Evolutionary conservation across 2,113 vertebrate genomes (phyloP).

Genomic region (Mugil cephalus): DNA sequence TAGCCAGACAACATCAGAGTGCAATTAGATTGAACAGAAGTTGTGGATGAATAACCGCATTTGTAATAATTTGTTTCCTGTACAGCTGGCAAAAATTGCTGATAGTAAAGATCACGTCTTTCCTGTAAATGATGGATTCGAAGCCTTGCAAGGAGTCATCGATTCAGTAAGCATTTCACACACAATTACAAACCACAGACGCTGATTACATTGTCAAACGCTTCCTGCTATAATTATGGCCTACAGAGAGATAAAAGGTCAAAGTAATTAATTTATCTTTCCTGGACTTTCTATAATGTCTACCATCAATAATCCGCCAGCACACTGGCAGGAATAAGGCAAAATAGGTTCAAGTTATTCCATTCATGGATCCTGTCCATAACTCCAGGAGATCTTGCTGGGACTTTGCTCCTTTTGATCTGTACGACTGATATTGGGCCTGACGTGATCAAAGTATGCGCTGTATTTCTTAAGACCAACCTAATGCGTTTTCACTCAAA

Average conservation of each 20-base stretch:
- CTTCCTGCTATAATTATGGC: not conserved
- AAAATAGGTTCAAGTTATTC: slow-evolving; percentile 34
- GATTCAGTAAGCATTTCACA: slow-evolving; percentile 90
- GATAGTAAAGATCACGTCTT: slow-evolving; percentile 98
- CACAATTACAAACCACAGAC: not conserved
- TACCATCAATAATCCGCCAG: slow-evolving; percentile 9
- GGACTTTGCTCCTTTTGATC: slow-evolving; percentile 56
- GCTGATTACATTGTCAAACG: not conserved
- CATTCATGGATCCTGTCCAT: slow-evolving; percentile 17
- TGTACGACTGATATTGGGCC: slow-evolving; percentile 22
- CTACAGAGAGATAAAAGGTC: not conserved
- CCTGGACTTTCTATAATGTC: slow-evolving; percentile 7
- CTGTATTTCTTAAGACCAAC: slow-evolving; percentile 30
- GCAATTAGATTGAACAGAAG: not conserved
- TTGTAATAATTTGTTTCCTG: slow-evolving; percentile 17
- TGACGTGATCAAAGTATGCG: slow-evolving; percentile 53
- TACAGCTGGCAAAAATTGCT: slow-evolving; percentile 96
- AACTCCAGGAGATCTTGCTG: slow-evolving; percentile 55
- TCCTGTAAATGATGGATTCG: slow-evolving; percentile 97
- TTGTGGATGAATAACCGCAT: not conserved
- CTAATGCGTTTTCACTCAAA: slow-evolving; percentile 31
- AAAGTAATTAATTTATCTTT: slow-evolving; percentile 2
- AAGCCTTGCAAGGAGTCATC: slow-evolving; percentile 96
- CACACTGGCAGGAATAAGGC: slow-evolving; percentile 14
- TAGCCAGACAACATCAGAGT: not conserved